Evolutionary conservation across 2,797 vertebrate genomes (phyloP), one percentile per base, ranked within the genome.

Genomic region (Syngnathus acus): DNA sequence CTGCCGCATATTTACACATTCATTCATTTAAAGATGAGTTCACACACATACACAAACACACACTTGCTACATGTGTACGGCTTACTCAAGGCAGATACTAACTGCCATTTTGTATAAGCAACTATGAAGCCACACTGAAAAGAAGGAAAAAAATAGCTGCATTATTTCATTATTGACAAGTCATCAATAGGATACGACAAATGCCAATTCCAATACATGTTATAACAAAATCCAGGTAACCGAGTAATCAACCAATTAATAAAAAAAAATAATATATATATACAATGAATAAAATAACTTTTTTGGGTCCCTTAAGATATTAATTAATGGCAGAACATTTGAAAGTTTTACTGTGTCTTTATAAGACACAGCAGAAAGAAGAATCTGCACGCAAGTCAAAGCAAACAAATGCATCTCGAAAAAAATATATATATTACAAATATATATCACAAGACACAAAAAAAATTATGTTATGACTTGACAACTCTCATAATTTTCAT

Each of bases 61-160:
- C 71, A 73, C 39, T 77, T 66, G 67, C 78, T 78, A 82, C 72
- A 66, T 74, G 74, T 65, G 75, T 75, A 84, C 65, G 51, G 71
- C 72, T 82, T 77, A 82, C 74, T 76, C 68, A 83, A 86, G 84
- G 83, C 85, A 78, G 74, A 65, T 67, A 78, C 69, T 62, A 45
- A 81, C 81, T 78, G 71, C 70, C 70, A 76, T 82, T 81, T 79
- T 72, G 81, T 76, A 74, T 75, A 75, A 66, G 69, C 32, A 23
- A 76, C 64, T 65, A 23, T 62, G n/a, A 42, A 45, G n/a, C 60
- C 60, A 45, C 60, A 26, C 6, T 26, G 26, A 57, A 59, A 57
- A 57, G 23, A 40, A 60, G 39, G 38, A 60, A 39, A 60, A 45
- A 32, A 32, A 4, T 32, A 32, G 8, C 21, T 21, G n/a, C 14